These are phyloP conservation scores for Acromyrmex echinatior DNA, from an alignment of 1,140 invertebrate species.

Conservation along the genomic window DNA sequence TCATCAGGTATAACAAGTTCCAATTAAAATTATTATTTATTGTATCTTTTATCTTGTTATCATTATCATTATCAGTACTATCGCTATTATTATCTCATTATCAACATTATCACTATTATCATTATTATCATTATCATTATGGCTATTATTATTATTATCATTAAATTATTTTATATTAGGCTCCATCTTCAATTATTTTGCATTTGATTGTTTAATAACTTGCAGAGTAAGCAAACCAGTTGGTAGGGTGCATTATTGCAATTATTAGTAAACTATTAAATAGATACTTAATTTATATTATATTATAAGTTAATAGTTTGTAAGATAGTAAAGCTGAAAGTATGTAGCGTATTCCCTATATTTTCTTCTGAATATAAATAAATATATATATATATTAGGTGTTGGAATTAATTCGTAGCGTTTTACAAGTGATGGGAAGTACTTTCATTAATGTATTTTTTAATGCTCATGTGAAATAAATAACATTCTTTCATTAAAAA, in stretches of 20 bases:
- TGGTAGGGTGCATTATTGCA: conserved; percentile 18
- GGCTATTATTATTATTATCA: conserved; percentile 21
- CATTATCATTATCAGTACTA: background rate
- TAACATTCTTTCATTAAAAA: no score
- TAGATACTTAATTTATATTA: conserved; percentile 4
- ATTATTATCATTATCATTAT: background rate
- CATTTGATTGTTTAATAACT: background rate
- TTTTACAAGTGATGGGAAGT: no score
- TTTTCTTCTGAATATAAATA: conserved; percentile 34
- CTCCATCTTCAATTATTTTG: conserved; percentile 10
- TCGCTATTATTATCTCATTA: conserved; percentile 9
- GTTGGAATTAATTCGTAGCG: no score
- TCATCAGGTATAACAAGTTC: conserved; percentile 66
- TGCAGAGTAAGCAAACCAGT: conserved; percentile 1
- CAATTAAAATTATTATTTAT: conserved; percentile 36
- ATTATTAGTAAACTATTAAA: conserved; percentile 16
- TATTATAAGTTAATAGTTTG: conserved; percentile 32
- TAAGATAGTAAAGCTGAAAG: conserved; percentile 25
- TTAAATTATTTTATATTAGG: conserved; percentile 22
- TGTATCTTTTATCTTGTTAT: conserved; percentile 24
- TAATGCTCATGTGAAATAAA: no score
- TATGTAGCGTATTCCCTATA: background rate
- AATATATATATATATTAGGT: no score
- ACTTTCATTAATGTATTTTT: no score
- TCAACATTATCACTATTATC: background rate